Evolutionary conservation across 2,113 vertebrate genomes (phyloP), one percentile per base, ranked within the genome.

Genomic region (Brachyistius frenatus): DNA sequence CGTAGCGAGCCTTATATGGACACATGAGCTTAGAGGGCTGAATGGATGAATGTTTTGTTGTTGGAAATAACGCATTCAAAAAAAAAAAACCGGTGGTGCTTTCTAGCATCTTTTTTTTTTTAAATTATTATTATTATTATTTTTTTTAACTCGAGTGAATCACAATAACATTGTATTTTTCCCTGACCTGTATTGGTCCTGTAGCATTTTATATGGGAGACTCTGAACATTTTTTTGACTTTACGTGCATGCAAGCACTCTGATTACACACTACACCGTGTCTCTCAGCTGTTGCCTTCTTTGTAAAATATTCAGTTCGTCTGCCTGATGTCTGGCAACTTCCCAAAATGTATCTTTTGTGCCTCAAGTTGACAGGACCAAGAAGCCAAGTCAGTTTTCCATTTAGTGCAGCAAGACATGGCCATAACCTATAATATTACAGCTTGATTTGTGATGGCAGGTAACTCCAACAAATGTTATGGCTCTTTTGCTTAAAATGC

Each of bases 1-100:
- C 94, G 93, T 94, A 93, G 55, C 72, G 70, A 84, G 83, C 91
- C 90, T 77, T 93, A 93, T 92, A 93, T 91, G 92, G 92, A 92
- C 3, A 92, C 88, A 88, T 81, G 84, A 66, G 83, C 83, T 46
- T 65, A 35, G 79, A 47, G 56, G 78, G 23, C 57, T 64, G 69
- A 11, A 35, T 52, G 80, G 7, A 23, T 23, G 23, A 1, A 54
- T 46, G 60, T 64, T 52, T 62, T 70, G 62, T 33, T 60, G 69
- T 14, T 32, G 37, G 37, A 11, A 52, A 57, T 23, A 10, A 67
- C 15, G 16, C 2, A 39, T 56, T 14, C 3, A 49, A n/a, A 72
- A 67, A 41, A 72, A 67, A 41, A 23, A 23, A 23, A 1, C 23
- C 23, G 3, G 13, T 16, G 37, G 2, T 44, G 53, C n/a, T 32